Conservation (phyloP, 2,888 invertebrate genomes). For the Lobophora halterata region DNA sequence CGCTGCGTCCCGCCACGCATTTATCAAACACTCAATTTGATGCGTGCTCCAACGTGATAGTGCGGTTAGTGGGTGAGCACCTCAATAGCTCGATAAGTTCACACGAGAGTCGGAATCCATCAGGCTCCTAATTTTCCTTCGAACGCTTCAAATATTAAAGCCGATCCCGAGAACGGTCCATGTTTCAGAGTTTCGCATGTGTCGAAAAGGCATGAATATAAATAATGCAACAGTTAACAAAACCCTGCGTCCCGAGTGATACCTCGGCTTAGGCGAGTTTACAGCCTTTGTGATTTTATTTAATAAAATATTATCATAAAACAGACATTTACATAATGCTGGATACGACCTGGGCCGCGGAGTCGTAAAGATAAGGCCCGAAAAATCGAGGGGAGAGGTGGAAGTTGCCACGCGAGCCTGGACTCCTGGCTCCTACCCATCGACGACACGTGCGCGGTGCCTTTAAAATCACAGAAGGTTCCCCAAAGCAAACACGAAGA, state of each 20-base stretch:
- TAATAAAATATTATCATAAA: slow-evolving; percentile 35
- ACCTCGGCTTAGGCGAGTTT: slow-evolving; percentile 29
- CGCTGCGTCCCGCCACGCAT: slow-evolving; percentile 31
- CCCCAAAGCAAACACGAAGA: slow-evolving; percentile 16
- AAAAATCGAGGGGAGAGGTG: slow-evolving; percentile 23
- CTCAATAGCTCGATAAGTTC: slow-evolving; percentile 14
- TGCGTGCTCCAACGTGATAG: slow-evolving; percentile 31
- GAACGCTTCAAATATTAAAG: slow-evolving; percentile 1
- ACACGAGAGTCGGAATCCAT: neutral
- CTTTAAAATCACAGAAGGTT: slow-evolving; percentile 11
- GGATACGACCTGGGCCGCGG: slow-evolving; percentile 27
- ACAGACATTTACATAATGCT: slow-evolving; percentile 32
- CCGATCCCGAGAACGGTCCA: slow-evolving; percentile 1
- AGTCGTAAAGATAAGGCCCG: slow-evolving; percentile 30
- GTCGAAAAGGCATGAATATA: slow-evolving; percentile 1
- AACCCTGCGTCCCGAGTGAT: slow-evolving; percentile 18
- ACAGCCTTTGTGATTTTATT: slow-evolving; percentile 33
- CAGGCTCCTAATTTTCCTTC: neutral
- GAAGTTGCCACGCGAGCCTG: slow-evolving; percentile 8
- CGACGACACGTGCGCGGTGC: too few relatives aligned
- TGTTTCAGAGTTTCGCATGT: slow-evolving; percentile 1
- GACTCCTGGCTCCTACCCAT: too few relatives aligned
- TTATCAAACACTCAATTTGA: slow-evolving; percentile 38
- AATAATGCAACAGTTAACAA: slow-evolving; percentile 24
- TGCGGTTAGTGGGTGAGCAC: slow-evolving; percentile 12